Evolutionary conservation across 1,140 invertebrate species (phyloP), one percentile per base, ranked within the genome.

Genomic region (Sogatella furcifera): DNA sequence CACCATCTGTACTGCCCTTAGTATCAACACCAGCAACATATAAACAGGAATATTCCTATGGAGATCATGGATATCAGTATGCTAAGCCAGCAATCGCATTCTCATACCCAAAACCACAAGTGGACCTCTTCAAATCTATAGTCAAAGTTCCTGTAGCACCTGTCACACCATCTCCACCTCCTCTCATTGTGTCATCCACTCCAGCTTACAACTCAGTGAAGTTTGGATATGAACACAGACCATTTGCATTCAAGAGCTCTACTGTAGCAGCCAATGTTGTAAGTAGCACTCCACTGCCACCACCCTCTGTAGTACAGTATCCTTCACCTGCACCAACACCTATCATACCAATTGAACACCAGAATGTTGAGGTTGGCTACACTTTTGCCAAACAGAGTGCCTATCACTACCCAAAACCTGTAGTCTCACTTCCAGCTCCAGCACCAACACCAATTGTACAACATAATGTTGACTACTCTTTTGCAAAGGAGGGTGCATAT

Each of bases 1-100:
- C 59, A 42, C 55, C 61, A 34, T 34, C 55, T 31, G 31, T 41
- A 10, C 15, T 46, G 14, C 14, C 43, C 9, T 49, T 52, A n/a
- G 17, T 31, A 14, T 28, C 57, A 9, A 24, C 59, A 19, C 52
- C 59, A 55, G 19, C 42, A 44, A 21, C 57, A n/a, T 21, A 17
- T 5, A 21, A 55, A 3, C 28, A 55, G 31, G 52, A 55, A 21
- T 60, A 60, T 22, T 42, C 59, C 2, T 60, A 60, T 55, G 49
- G 8, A 19, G 21, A 17, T 19, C 46, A 17, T 49, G 46, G 46
- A 22, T 49, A 49, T 49, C 46, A 49, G 15, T 49, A 49, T 49
- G 15, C 46, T 17, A 49, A 49, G 10, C 46, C 46, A 49, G 15
- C 21, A 11, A 22, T 49, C 2, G 46, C 15, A 49, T 49, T 49